Base-by-base conservation (phyloP, 2,797 vertebrate genomes). In the Pipistrellus nathusii region DNA sequence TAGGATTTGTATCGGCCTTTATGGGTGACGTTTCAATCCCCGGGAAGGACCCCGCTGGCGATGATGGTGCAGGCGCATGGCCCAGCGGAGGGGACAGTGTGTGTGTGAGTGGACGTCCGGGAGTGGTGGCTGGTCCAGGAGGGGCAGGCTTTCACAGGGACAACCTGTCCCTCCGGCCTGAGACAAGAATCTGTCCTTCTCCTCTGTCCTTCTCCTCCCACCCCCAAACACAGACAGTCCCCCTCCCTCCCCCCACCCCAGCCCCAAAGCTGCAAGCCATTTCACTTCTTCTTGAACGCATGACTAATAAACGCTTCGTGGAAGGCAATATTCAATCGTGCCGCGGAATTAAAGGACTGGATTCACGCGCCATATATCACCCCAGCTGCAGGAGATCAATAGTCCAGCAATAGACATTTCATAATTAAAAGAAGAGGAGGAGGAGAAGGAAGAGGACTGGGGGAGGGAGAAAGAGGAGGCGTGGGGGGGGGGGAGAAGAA, bases 351-450 rank as follows among this genome's bases (percentile, higher is more conserved):
- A 73, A 30, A 94, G 95, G 93, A 93, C 85, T 69, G 96, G 93
- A 96, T 96, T 91, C 90, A 32, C 0, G 0, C 6, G 94, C 96
- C 35, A 64, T 95, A 94, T 80, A 96, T 91, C 84, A 97, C 95
- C 94, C 96, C 96, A 92, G 95, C 94, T 92, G 92, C 96, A 73
- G 92, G 85, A 89, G 96, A 98, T 97, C 98, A 91, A 96, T 97
- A 97, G 96, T 90, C 85, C 32, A 85, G 73, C 85, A 38, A 82
- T 53, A 95, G 94, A 88, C 93, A 41, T 88, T 94, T 95, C 5
- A 1, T 96, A 96, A 94, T 94, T 95, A 91, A 94, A 92, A 75
- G 83, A 94, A 85, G 62, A 72, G 1, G 8, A 57, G 48, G 76
- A 72, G 53, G 30, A 30, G 12, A 30, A 62, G 32, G 48, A 21